A percentile compares a stretch with the other conserved stretches of the same genome.
These are phyloP conservation scores for Ammodytes marinus DNA, from an alignment of 2,113 vertebrate genomes.

Conservation along the genomic window DNA sequence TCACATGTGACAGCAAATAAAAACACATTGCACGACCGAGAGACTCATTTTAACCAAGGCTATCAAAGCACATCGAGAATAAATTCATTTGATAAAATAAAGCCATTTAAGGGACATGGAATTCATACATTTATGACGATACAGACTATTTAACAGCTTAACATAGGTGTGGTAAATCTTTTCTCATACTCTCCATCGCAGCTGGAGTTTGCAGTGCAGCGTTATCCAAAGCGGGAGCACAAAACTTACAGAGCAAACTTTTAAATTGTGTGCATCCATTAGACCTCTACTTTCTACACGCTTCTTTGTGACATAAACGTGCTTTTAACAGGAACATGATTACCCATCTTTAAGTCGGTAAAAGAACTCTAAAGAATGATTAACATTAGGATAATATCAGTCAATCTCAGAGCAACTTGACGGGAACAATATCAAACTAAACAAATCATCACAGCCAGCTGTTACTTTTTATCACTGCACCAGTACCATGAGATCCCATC, in stretches of 20 bases:
- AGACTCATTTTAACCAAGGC: not conserved
- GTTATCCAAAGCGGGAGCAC: not conserved
- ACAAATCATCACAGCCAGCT: not conserved
- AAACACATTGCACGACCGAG: not conserved
- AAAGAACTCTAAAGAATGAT: not conserved
- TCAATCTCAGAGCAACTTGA: not conserved
- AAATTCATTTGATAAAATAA: not conserved
- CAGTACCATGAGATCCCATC: not conserved
- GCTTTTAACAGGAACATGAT: not conserved
- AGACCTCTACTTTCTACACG: not conserved
- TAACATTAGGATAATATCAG: not conserved
- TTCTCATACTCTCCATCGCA: not conserved
- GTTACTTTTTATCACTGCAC: slow-evolving; percentile 12
- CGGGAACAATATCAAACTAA: slow-evolving; percentile 23
- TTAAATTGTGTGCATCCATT: slow-evolving; percentile 1
- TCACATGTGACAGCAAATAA: slow-evolving; percentile 20
- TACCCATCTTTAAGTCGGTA: not conserved
- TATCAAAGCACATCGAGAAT: not conserved
- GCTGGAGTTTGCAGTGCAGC: slow-evolving; percentile 27
- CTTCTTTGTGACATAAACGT: not conserved
- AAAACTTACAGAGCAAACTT: slow-evolving; percentile 64
- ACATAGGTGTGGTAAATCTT: not conserved
- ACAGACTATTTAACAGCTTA: not conserved
- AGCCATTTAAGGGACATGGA: not conserved
- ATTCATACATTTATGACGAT: not conserved